Base-by-base conservation (phyloP, 2,113 vertebrate genomes). In the Anoura caudifer region DNA sequence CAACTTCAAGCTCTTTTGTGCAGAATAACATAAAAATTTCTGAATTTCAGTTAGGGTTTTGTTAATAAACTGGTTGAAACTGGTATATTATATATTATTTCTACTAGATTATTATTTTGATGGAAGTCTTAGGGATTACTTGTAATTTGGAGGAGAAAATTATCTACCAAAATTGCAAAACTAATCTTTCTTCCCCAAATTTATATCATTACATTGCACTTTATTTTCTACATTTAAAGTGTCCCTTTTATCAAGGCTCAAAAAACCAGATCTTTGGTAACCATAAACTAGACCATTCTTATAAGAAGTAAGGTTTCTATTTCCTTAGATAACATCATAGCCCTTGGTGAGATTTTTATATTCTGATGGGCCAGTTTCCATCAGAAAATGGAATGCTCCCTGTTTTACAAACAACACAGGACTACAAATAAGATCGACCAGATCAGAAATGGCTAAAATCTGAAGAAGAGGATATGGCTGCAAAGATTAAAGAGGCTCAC, bases 101-200 rank as follows among this genome's bases (percentile, higher is more conserved):
- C 43, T 87, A 72, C 7, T 65, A 69, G 54, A 20, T 83, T 92
- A 90, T 36, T 45, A 83, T 59, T 95, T 90, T 86, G 22, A 76
- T 41, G 26, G 31, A 83, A 77, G 47, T 31, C 22, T 90, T 83
- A 67, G 14, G 10, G 43, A 41, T 86, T 73, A 69, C 17, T 87
- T 33, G 4, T 90, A 92, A 87, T 69, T 96, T 70, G 83, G 86
- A 90, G 61, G n/a, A 94, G 43, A 84, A 87, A 87, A 77, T 72
- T 43, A 81, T 67, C 8, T 72, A 65, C 47, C 2, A 4, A 82
- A 92, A 79, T 16, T 72, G 28, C 38, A 72, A 59, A 10, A 89
- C 77, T 52, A 80, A 85, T 28, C 47, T 83, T n/a, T 94, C 28
- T 38, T 61, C n/a, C 26, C 6, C 52, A 38, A 28, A 56, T 86